A percentile compares a stretch with the other conserved stretches of the same genome.
phyloP scores from a whole-genome alignment of 2,113 vertebrate genomes.

The Setophaga kirtlandii region DNA sequence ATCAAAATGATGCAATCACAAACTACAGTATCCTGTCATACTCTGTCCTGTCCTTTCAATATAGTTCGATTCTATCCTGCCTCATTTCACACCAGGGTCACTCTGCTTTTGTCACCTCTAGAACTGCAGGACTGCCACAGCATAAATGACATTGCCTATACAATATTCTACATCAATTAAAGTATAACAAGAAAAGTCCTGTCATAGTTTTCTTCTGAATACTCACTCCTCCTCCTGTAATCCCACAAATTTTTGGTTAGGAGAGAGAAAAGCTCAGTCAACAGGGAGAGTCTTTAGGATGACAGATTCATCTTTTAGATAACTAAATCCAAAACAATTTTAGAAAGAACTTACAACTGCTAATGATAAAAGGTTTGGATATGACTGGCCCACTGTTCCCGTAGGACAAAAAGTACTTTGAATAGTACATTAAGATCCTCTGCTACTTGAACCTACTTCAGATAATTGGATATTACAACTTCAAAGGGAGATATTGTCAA shows the following conservation, averaged over 20 bases:
- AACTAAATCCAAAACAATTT: background rate
- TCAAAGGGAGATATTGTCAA: background rate
- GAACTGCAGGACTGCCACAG: background rate
- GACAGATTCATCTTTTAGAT: background rate
- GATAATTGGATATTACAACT: background rate
- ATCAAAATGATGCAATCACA: background rate
- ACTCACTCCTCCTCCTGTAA: background rate
- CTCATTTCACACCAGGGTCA: background rate
- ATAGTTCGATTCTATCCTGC: background rate
- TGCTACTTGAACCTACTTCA: background rate
- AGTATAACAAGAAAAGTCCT: background rate
- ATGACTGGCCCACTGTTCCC: background rate
- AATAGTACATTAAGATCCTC: background rate
- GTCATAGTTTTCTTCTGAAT: background rate
- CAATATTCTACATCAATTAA: background rate
- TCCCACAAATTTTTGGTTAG: background rate
- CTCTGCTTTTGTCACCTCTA: background rate
- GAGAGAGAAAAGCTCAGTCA: background rate
- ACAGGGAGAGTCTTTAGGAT: background rate
- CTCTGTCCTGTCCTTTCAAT: background rate
- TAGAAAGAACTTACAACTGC: background rate
- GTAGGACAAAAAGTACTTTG: background rate
- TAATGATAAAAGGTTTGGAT: background rate
- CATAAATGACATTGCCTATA: background rate
- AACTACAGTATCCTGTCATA: background rate